Evolutionary conservation across 2,888 invertebrate species (phyloP).

Genomic region (Nesidiocoris tenuis): DNA sequence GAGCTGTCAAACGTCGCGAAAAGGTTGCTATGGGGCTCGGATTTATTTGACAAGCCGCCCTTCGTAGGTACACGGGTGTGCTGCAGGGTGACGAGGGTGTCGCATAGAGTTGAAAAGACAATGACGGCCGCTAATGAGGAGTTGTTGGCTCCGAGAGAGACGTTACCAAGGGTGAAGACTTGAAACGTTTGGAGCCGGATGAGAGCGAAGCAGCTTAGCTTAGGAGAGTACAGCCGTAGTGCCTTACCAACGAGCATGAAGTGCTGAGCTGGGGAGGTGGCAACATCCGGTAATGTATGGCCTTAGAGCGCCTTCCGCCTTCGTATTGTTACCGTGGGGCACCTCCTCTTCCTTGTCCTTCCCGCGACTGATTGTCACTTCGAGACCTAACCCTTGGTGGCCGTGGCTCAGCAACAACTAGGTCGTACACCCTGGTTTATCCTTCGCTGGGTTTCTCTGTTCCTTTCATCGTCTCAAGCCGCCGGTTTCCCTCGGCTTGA

Average conservation of each 20-base stretch:
- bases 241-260: neutral
- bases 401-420: conserved; percentile 16
- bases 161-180: conserved; percentile 1
- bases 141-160: conserved; percentile 25
- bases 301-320: conserved; percentile 6
- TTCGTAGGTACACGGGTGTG: neutral
- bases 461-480: conserved; percentile 31
- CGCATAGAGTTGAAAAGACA: conserved; percentile 28
- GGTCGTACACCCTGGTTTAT: conserved; percentile 17
- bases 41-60: conserved; percentile 32
- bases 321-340: conserved; percentile 19
- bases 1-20: conserved; percentile 22
- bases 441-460: neutral
- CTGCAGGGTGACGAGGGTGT: conserved; percentile 13
- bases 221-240: no score
- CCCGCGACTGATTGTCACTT: conserved; percentile 34
- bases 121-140: conserved; percentile 37
- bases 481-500: conserved; percentile 19
- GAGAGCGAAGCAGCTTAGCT: neutral
- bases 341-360: conserved; percentile 39
- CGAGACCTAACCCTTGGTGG: conserved; percentile 1
- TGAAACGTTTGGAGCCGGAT: neutral
- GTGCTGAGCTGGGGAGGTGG: neutral
- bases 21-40: conserved; percentile 1
- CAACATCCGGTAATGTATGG: conserved; percentile 29